Evolutionary conservation across 2,113 vertebrate species (phyloP), one percentile per base, ranked within the genome.

Genomic region (Protomyctophum bolini): DNA sequence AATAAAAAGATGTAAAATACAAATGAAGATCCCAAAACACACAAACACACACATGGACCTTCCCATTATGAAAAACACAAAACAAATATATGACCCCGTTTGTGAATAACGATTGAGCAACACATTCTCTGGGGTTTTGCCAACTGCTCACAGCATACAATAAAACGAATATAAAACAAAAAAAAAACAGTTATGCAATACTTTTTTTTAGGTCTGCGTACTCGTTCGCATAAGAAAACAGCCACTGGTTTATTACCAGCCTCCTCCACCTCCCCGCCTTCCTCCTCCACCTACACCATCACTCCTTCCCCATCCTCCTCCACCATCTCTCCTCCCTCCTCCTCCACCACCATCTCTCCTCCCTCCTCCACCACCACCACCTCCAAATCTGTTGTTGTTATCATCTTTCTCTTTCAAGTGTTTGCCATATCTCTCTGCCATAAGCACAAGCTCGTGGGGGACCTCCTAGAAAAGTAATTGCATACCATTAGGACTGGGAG

Each of bases 351-450:
- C 58, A 66, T 10, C 33, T 63, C 75, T 65, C 57, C 84, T 57
- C 15, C 77, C 51, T 12, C 73, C 54, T 12, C 58, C 46, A 6
- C 68, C 77, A 6, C 68, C 77, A 41, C 74, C 62, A 0, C 66
- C 83, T 59, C 77, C 78, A 55, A 77, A 77, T 66, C 67, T 81
- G 70, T 80, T 77, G 83, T 80, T 77, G 83, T 84, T 79, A 28
- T 0, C 46, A 65, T 91, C 91, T 52, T 83, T 95, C 81, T 94
- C 95, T 6, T 94, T 94, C n/a, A n/a, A n/a, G 84, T 92, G 91
- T 54, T 94, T 93, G 58, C 95, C 94, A 6, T 95, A 98, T 77
- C 95, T 90, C 68, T 96, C 93, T 50, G 97, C 95, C 97, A 99
- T 98, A 8, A 89, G 82, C 49, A 94, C 68, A 72, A 99, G 93